Base-by-base conservation (phyloP, 2,797 vertebrate genomes). In the Syngnathus rostellatus region DNA sequence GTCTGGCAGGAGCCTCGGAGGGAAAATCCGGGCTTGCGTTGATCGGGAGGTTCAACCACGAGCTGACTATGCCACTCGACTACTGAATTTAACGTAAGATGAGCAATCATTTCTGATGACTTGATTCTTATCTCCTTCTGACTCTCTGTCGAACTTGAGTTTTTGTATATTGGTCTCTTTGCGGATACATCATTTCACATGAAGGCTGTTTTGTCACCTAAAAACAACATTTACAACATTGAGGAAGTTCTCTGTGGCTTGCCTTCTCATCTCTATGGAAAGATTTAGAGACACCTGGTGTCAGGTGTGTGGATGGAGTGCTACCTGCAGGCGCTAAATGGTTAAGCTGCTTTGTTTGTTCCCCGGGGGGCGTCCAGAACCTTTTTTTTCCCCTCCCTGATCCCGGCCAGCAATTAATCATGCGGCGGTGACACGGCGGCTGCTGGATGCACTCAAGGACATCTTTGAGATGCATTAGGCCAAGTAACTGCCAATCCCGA, bases 301-400 rank as follows among this genome's bases (percentile, higher is more conserved):
- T 81, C 83, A 76, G 78, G 82, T 83, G 82, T 77, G 77, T 70
- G 77, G 81, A 85, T 69, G 75, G 82, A 84, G 81, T 75, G 53
- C 73, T 72, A 75, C 81, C 81, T 76, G 45, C 78, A 84, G 78
- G 79, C 78, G 75, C 83, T 85, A 87, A 85, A 87, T 75, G 78
- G 81, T 84, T 84, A 85, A 85, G 83, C 75, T 76, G 85, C 83
- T 85, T 85, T 84, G 85, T 87, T 88, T 83, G 77, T 68, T 85
- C 82, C 82, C 74, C 46, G 41, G 17, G 37, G 21, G 84, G 79
- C 79, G 67, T 75, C 79, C 63, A 59, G 65, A 72, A 70, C 65
- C 75, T 72, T 71, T 83, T 71, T 63, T n/a, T 25, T 41, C 7
- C 40, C 3, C 78, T 77, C 80, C 70, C 62, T 72, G 83, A 85